Evolutionary conservation across 1,140 invertebrate species (phyloP), one percentile per base, ranked within the genome.

Genomic region (Meloidogyne floridensis): DNA sequence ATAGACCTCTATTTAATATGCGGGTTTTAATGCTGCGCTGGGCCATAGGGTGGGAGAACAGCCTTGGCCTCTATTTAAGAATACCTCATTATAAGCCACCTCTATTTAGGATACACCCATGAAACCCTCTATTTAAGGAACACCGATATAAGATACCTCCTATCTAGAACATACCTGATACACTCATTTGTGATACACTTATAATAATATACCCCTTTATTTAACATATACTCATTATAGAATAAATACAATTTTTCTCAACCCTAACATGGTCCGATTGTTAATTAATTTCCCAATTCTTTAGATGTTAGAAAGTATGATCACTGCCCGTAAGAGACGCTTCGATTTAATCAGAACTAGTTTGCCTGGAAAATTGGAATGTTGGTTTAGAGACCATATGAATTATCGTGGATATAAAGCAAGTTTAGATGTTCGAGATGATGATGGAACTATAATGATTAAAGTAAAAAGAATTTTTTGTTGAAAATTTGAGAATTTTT

Each of bases 381-480:
- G 77, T 56, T 47, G 69, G 15, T 77, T 83, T 69, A 18, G 13
- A 43, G 77, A 82, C 9, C 56, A 76, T 20, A 80, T 85, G 56
- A 80, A 71, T 10, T 71, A 80, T 77, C 72, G 79, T 18, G 42
- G 73, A 11, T 80, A 82, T 70, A 18, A 54, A 8, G 71, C 81
- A 18, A 77, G 18, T 20, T 18, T 79, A 20, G 65, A 71, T 18
- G 78, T 87, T 47, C 76, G 85, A 54, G 70, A 84, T 53, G 79
- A 74, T 3, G 74, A 84, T 15, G 32, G 78, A 11, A 75, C 75
- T 32, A 72, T 86, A 15, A 80, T 72, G 56, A 75, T 73, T 86
- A n/a, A 80, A 76, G 85, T 86, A 9, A 59, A 87, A n/a, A 65
- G 32, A 32, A 32, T 32, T 59, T 15, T 32, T 42, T 15, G 32